Percentiles rank a stretch among this genome's conserved stretches.
Conservation (phyloP, 1,140 invertebrate species). For the Drosophila simulans region DNA sequence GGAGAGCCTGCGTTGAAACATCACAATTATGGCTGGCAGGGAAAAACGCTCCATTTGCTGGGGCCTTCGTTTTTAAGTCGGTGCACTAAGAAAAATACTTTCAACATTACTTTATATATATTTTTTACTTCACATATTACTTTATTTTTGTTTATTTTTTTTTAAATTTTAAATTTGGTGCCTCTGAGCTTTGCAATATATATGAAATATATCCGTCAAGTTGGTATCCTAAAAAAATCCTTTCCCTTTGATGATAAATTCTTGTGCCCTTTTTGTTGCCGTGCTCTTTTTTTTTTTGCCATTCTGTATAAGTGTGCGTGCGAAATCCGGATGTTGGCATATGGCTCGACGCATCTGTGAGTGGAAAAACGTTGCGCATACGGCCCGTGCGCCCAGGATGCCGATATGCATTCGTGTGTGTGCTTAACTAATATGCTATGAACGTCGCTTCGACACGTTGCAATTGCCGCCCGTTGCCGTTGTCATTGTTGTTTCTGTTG, state of each 20-base stretch:
- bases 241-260: no score
- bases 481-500: conserved; percentile 5
- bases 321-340: conserved; percentile 58
- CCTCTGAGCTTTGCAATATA: no score
- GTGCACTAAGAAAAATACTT: conserved; percentile 1
- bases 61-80: not conserved
- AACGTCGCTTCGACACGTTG: conserved; percentile 64
- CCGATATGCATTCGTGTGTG: conserved; percentile 14
- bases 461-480: conserved; percentile 57
- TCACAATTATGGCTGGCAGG: not conserved
- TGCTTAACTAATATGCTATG: conserved; percentile 68
- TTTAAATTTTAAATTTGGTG: no score
- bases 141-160: no score
- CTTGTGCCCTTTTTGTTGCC: not conserved
- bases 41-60: conserved; percentile 7
- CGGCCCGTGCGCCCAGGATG: conserved; percentile 31
- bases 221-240: no score
- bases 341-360: conserved; percentile 49
- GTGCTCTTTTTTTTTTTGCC: not conserved
- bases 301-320: conserved; percentile 29
- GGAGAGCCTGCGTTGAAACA: no score
- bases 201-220: not conserved
- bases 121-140: no score
- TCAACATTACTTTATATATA: no score
- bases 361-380: conserved; percentile 56